Evolutionary conservation across 2,113 vertebrate species (phyloP).

Genomic region (Vidua macroura): DNA sequence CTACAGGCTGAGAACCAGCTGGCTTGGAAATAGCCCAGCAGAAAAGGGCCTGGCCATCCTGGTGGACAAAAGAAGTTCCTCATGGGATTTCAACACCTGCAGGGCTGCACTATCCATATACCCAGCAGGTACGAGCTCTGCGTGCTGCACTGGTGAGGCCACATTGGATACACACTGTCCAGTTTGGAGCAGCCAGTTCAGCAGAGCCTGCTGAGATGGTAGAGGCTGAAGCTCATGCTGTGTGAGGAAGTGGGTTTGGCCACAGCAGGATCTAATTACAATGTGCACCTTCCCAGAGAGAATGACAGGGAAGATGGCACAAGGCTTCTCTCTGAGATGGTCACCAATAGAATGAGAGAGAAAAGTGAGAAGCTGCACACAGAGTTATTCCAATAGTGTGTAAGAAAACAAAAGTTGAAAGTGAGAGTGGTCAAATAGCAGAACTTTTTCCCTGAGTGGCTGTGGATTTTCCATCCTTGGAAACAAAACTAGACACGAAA

Average conservation of each 20-base stretch:
- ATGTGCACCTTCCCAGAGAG: neutral
- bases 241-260: neutral
- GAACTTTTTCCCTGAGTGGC: neutral
- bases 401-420: neutral
- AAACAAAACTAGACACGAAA: neutral
- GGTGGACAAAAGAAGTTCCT: neutral
- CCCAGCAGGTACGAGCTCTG: neutral
- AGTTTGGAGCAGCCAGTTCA: neutral
- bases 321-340: neutral
- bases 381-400: neutral
- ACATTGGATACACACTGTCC: neutral
- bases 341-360: neutral
- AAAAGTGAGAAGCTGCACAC: neutral
- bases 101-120: neutral
- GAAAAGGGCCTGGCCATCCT: neutral
- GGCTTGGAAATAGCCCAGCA: neutral
- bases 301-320: neutral
- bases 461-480: neutral
- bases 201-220: neutral
- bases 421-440: neutral
- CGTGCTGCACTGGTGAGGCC: neutral
- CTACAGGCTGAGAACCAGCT: neutral
- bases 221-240: neutral
- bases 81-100: neutral
- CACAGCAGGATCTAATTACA: neutral